Evolutionary conservation across 2,888 invertebrate genomes (phyloP).

Genomic region (Nemapogon koenigi): DNA sequence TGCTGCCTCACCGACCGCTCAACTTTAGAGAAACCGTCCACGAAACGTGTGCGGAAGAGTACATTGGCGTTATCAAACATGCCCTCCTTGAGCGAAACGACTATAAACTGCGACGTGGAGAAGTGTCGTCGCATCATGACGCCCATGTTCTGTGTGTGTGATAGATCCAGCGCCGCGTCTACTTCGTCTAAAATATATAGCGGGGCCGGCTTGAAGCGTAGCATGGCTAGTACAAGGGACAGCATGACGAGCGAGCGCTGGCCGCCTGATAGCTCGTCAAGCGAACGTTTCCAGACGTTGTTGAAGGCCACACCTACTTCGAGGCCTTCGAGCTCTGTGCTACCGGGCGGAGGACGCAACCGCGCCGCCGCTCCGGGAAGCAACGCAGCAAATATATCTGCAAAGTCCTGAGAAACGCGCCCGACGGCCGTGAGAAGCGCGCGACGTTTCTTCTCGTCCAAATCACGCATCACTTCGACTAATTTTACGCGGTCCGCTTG

Average conservation of each 20-base stretch:
- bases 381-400: constrained; percentile 90
- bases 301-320: constrained; percentile 87
- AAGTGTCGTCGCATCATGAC: constrained; percentile 92
- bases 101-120: constrained; percentile 96
- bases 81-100: constrained; percentile 97
- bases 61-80: constrained; percentile 99
- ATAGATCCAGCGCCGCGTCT: constrained; percentile 96
- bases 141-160: constrained; percentile 99
- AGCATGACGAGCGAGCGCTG: constrained; percentile 95
- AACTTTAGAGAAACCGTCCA: constrained; percentile 94
- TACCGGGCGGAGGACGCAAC: constrained; percentile 78
- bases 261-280: constrained; percentile 96
- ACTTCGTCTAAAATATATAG: constrained; percentile 99
- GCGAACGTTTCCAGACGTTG: constrained; percentile 93
- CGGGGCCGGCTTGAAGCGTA: constrained; percentile 97
- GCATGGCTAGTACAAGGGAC: constrained; percentile 94
- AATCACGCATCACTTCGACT: constrained; percentile 78
- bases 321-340: constrained; percentile 81
- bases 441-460: constrained; percentile 90
- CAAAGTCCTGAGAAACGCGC: constrained; percentile 91
- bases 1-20: constrained; percentile 62
- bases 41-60: constrained; percentile 90
- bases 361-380: constrained; percentile 90
- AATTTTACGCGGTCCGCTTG: constrained; percentile 78
- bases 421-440: constrained; percentile 84